Evolutionary conservation across 2,113 vertebrate species (phyloP).

Genomic region (Calidris pygmaea): DNA sequence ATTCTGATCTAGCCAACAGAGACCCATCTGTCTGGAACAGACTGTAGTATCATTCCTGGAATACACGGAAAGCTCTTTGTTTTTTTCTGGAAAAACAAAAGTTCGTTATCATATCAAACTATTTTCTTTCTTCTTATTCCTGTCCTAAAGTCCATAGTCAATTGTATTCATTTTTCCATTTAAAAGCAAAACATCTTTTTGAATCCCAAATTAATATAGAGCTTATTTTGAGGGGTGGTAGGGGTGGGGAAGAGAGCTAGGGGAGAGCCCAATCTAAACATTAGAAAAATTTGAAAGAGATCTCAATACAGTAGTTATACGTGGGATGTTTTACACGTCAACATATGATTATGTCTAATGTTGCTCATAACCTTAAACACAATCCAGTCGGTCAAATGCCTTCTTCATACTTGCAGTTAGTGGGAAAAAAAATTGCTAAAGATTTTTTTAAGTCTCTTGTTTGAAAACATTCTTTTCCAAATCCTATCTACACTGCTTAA

Average conservation of each 20-base stretch:
- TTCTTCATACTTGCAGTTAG: background rate
- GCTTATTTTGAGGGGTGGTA: fast-evolving
- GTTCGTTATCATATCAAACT: background rate
- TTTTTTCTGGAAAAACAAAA: background rate
- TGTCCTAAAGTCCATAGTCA: background rate
- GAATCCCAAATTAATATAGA: background rate
- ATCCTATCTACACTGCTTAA: background rate
- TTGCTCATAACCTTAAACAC: background rate
- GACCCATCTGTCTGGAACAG: background rate
- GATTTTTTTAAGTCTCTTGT: background rate
- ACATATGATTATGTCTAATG: background rate
- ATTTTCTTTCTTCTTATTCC: background rate
- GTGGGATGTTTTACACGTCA: background rate
- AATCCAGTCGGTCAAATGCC: background rate
- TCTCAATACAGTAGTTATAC: background rate
- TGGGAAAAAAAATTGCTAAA: background rate
- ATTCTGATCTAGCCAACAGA: background rate
- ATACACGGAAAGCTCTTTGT: background rate
- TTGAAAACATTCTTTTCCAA: background rate
- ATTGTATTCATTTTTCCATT: background rate
- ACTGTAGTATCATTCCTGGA: background rate
- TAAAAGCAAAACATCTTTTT: background rate
- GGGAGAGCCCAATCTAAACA: fast-evolving
- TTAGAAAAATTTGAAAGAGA: background rate
- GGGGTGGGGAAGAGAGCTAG: background rate